Base-by-base conservation (phyloP, 2,797 vertebrate genomes). In the Syngnathus rostellatus region DNA sequence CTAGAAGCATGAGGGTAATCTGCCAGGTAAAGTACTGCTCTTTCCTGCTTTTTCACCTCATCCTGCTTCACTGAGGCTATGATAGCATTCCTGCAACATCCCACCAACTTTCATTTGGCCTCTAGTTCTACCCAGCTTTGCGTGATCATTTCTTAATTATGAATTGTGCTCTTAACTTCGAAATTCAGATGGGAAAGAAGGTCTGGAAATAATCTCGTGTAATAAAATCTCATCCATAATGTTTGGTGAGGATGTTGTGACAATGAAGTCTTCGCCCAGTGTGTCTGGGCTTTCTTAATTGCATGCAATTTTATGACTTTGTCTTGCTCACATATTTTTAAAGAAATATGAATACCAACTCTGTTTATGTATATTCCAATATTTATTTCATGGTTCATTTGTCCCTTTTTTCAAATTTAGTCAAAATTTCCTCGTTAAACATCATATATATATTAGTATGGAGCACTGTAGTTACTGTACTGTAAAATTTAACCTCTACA, bases 1-100 rank as follows among this genome's bases (percentile, higher is more conserved):
- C 97, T 98, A 97, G 97, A 97, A 99, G 95, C 93, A 98, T 99
- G 97, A 96, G 95, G 93, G 97, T 99, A 91, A 96, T 99, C 89
- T 99, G 97, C 93, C 96, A 99, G 97, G 97, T 99, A 98, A 90
- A 93, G 89, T 91, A 93, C 83, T 89, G 88, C 90, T 92, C 80
- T 92, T 93, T 92, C 91, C 87, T 90, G 85, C 83, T 74, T 85
- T 85, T 82, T 87, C 78, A 86, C 85, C 83, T 84, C 87, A 85
- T 71, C 72, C 75, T 85, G 85, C 82, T 86, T 87, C 81, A 86
- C 81, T 88, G 83, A 84, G 86, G 84, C 85, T 85, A 70, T 17
- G 81, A 87, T 83, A 79, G 81, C 88, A 87, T 88, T 86, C 84
- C 80, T 77, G 78, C 86, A 90, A 88, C 54, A 50, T 87, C 82